Percentiles rank a stretch among this genome's conserved stretches.
Evolutionary conservation across 2,797 vertebrate genomes (phyloP).

Genomic region (Epinephelus malabaricus): DNA sequence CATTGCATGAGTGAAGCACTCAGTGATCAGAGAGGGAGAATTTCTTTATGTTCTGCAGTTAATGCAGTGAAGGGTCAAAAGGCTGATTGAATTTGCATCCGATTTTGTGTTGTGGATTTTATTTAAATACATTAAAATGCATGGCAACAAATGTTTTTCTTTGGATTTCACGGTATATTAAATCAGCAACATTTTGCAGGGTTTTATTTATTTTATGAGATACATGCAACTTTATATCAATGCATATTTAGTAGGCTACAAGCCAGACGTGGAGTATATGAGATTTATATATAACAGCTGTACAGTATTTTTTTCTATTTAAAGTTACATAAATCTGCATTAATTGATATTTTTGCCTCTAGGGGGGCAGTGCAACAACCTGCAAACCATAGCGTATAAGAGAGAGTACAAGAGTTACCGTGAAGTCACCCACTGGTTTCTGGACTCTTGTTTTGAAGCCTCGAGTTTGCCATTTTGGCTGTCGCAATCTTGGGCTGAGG

Average conservation of each 20-base stretch:
- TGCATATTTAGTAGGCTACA: background rate
- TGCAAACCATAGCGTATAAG: background rate
- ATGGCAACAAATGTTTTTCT: background rate
- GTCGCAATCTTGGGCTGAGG: too few species aligned
- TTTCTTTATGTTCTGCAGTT: constrained; percentile 18
- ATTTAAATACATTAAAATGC: background rate
- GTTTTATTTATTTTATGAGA: background rate
- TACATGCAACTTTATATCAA: background rate
- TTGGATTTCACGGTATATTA: background rate
- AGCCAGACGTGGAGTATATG: background rate
- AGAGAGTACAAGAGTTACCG: too few species aligned
- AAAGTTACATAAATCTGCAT: background rate
- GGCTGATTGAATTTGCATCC: constrained; percentile 21
- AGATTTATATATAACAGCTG: too few species aligned
- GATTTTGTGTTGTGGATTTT: constrained; percentile 23
- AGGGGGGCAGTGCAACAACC: background rate
- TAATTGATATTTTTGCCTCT: background rate
- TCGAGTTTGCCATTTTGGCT: too few species aligned
- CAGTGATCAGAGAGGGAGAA: constrained; percentile 38
- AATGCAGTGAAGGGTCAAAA: constrained; percentile 24
- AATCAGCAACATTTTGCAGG: background rate
- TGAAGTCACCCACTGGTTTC: too few species aligned
- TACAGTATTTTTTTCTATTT: background rate
- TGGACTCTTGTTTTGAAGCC: too few species aligned
- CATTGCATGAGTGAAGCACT: constrained; percentile 34